These are phyloP conservation scores for Sylvia atricapilla DNA, from an alignment of 2,113 vertebrate species.

Conservation along the genomic window DNA sequence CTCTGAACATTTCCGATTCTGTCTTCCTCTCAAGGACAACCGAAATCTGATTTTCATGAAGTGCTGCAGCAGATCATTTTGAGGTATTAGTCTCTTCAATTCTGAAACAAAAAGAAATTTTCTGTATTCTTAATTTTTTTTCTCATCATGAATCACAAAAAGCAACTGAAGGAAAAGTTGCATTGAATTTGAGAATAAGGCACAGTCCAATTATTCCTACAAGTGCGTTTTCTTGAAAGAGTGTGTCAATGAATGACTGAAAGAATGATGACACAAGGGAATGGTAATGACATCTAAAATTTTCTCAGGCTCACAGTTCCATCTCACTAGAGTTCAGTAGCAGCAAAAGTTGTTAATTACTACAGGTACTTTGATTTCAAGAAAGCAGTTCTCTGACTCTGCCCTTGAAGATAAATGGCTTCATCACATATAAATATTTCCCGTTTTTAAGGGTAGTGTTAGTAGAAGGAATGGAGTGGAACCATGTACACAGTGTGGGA, in stretches of 20 bases:
- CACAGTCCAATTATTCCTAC: neutral
- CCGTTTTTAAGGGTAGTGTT: neutral
- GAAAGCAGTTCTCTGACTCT: neutral
- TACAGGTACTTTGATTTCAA: neutral
- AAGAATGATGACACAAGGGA: neutral
- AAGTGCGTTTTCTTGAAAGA: neutral
- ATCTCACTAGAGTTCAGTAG: neutral
- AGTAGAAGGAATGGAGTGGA: neutral
- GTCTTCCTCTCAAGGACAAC: neutral
- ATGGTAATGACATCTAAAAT: neutral
- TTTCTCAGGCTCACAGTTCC: neutral
- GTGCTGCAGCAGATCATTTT: neutral
- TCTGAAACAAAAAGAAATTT: neutral
- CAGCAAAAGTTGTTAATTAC: neutral
- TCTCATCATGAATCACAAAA: neutral
- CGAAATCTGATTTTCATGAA: slow-evolving; percentile 1
- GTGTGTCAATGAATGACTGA: neutral
- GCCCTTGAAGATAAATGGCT: neutral
- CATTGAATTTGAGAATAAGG: neutral
- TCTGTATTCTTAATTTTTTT: neutral
- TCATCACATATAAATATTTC: neutral
- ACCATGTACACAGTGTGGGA: no score
- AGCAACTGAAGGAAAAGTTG: neutral
- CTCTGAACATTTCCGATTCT: neutral
- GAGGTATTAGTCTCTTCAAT: neutral